Conservation (phyloP, 2,888 invertebrate species). For the Prosopocoilus inquinatus region DNA sequence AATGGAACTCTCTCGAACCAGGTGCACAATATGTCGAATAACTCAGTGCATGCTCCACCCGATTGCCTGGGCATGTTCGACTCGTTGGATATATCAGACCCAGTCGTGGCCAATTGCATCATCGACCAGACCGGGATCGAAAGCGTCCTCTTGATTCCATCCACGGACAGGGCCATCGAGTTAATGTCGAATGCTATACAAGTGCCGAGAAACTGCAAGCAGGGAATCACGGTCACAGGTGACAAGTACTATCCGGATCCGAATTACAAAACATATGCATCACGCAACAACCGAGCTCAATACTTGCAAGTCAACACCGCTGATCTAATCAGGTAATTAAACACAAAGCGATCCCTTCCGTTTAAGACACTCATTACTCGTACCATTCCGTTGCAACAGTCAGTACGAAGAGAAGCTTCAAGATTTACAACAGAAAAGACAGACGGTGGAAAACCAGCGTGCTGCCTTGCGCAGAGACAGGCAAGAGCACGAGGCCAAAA, state of each 20-base stretch:
- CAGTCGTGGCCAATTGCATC: conserved; percentile 78
- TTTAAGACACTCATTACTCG: background rate
- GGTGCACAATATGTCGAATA: conserved; percentile 52
- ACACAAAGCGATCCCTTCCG: background rate
- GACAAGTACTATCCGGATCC: conserved; percentile 75
- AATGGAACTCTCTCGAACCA: conserved; percentile 33
- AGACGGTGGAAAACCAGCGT: conserved; percentile 34
- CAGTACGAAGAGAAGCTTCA: conserved; percentile 46
- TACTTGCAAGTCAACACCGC: conserved; percentile 67
- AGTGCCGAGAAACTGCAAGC: conserved; percentile 68
- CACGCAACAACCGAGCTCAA: conserved; percentile 54
- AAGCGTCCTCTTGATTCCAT: conserved; percentile 71
- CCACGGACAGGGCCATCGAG: conserved; percentile 64
- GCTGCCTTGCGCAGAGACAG: conserved; percentile 35
- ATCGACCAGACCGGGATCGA: conserved; percentile 78
- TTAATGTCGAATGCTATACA: conserved; percentile 63
- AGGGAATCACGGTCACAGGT: conserved; percentile 65
- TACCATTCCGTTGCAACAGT: conserved; percentile 31
- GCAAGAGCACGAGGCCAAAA: conserved; percentile 30
- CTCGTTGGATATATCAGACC: conserved; percentile 69
- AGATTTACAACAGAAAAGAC: conserved; percentile 43
- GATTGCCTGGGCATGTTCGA: conserved; percentile 62
- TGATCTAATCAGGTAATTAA: conserved; percentile 59
- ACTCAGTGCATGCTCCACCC: conserved; percentile 50
- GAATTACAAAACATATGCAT: conserved; percentile 72